Evolutionary conservation across 2,888 invertebrate genomes (phyloP).

Genomic region (Taphrorychus bicolor): DNA sequence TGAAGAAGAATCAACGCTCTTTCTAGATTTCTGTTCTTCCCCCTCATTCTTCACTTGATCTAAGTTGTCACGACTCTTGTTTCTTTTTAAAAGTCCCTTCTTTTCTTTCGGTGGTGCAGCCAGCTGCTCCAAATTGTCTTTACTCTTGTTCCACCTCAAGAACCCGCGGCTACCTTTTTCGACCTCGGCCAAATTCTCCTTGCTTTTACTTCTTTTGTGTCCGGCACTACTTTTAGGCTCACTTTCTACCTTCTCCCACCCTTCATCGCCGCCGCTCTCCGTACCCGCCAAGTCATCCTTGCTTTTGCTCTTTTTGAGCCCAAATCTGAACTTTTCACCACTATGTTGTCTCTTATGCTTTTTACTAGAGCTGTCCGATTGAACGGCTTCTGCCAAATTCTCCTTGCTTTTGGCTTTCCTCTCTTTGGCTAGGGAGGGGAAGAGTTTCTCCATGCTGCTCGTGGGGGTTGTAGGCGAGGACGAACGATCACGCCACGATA

Average conservation of each 20-base stretch:
- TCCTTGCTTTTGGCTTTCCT: constrained; percentile 29
- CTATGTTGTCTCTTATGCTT: neutral
- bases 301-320: constrained; percentile 16
- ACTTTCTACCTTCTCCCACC: neutral
- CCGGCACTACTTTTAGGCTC: neutral
- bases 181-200: neutral
- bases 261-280: neutral
- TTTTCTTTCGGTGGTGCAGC: neutral
- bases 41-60: neutral
- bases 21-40: constrained; percentile 17
- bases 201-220: constrained; percentile 7
- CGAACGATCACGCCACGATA: constrained; percentile 19
- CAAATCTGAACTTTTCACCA: neutral
- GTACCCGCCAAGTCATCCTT: constrained; percentile 10
- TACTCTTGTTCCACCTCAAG: constrained; percentile 17
- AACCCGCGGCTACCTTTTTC: neutral
- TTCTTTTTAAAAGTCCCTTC: constrained; percentile 6
- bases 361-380: constrained; percentile 7
- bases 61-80: constrained; percentile 18
- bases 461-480: neutral
- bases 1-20: constrained; percentile 25
- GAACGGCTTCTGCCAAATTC: constrained; percentile 13
- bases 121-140: constrained; percentile 9
- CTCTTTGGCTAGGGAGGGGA: constrained; percentile 30
- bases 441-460: constrained; percentile 36